These are phyloP conservation scores for Maniola hyperantus DNA, from an alignment of 2,888 invertebrate species.

Conservation along the genomic window DNA sequence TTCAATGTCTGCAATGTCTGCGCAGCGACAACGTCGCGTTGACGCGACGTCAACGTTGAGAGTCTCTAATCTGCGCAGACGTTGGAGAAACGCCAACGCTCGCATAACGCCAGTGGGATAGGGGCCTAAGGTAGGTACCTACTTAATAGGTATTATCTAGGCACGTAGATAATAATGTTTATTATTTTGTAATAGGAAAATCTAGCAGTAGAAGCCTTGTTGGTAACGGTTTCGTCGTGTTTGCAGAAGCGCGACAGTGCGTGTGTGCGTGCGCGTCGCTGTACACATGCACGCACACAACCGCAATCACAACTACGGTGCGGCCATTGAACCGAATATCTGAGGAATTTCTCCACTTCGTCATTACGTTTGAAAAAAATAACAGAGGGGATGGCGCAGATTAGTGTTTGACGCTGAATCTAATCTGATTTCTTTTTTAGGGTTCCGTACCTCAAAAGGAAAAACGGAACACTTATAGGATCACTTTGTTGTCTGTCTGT, in stretches of 20 bases:
- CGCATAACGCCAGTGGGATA: too few relatives aligned
- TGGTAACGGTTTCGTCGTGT: slow-evolving; percentile 77
- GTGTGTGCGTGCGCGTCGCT: slow-evolving; percentile 70
- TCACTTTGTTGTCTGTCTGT: too few relatives aligned
- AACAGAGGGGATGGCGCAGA: slow-evolving; percentile 51
- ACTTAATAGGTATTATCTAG: too few relatives aligned
- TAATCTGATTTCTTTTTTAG: background rate
- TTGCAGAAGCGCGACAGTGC: slow-evolving; percentile 67
- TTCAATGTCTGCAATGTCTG: too few relatives aligned
- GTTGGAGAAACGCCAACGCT: too few relatives aligned
- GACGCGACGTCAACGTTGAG: too few relatives aligned
- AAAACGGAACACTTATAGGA: too few relatives aligned
- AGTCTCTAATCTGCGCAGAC: too few relatives aligned
- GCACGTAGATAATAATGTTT: background rate
- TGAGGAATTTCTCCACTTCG: slow-evolving; percentile 77
- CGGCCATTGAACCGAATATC: slow-evolving; percentile 81
- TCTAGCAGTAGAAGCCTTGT: slow-evolving; percentile 60
- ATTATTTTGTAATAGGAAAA: slow-evolving; percentile 16
- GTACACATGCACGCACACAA: slow-evolving; percentile 61
- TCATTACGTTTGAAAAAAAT: slow-evolving; percentile 59
- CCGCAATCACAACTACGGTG: slow-evolving; percentile 60
- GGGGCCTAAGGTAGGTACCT: too few relatives aligned
- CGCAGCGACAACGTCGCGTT: too few relatives aligned
- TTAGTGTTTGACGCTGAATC: background rate
- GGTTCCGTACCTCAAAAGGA: too few relatives aligned